Percentiles rank a stretch among this genome's conserved stretches.
Conservation (phyloP, 2,113 vertebrate genomes). For the Solenodon paradoxus region DNA sequence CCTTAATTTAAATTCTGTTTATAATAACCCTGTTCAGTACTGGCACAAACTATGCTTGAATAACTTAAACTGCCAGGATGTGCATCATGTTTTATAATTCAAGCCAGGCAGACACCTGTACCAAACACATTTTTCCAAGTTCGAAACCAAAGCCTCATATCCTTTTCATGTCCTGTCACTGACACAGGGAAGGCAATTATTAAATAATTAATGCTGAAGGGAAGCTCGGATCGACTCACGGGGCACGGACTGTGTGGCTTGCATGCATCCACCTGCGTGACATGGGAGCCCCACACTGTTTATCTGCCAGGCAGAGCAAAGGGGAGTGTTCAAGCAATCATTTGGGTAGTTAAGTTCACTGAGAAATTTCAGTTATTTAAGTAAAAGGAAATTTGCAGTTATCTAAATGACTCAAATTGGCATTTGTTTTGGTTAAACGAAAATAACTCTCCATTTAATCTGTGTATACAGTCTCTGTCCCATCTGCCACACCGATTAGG, state of each 20-base stretch:
- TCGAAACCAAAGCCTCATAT: neutral
- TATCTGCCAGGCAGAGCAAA: neutral
- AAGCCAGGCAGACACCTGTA: neutral
- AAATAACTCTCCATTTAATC: neutral
- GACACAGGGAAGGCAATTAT: neutral
- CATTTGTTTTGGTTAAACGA: conserved; percentile 7
- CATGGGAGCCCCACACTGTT: neutral
- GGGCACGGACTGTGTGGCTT: neutral
- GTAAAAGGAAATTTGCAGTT: neutral
- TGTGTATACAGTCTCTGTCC: neutral
- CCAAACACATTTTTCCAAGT: neutral
- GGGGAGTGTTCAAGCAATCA: neutral
- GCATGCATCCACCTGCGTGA: neutral
- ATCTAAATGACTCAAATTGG: neutral
- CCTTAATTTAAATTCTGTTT: neutral
- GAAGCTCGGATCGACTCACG: neutral
- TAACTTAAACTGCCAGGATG: neutral
- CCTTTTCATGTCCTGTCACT: neutral
- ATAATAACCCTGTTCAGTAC: neutral
- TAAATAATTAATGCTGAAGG: neutral
- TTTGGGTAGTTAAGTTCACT: neutral
- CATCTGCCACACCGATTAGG: neutral
- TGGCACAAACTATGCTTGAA: neutral
- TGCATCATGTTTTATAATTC: neutral
- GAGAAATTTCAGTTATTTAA: neutral